Conservation (phyloP, 2,113 vertebrate species). For the Ancistrus triradiatus region DNA sequence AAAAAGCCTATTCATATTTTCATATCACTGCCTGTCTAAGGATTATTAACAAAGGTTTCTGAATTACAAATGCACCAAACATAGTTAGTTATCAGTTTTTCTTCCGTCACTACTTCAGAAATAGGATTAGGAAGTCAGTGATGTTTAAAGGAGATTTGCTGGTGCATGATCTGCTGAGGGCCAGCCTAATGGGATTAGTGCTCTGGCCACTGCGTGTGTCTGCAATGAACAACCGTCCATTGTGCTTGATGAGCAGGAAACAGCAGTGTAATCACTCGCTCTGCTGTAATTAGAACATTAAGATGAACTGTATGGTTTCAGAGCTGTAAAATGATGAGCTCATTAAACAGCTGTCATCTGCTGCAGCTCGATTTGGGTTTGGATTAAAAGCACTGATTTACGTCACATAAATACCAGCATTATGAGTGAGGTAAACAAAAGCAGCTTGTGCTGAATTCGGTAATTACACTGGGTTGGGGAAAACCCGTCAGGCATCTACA, state of each 20-base stretch:
- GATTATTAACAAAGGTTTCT: too few relatives aligned
- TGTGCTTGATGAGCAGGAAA: slow-evolving; percentile 54
- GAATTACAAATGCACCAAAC: not conserved
- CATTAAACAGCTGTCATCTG: slow-evolving; percentile 45
- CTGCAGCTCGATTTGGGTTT: not conserved
- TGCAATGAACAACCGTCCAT: slow-evolving; percentile 38
- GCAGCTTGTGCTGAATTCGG: slow-evolving; percentile 12
- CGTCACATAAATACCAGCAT: not conserved
- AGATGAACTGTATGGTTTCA: slow-evolving; percentile 37
- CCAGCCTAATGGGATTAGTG: slow-evolving; percentile 55
- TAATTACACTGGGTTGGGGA: not conserved
- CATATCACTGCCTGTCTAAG: too few relatives aligned
- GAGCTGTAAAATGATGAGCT: slow-evolving; percentile 25
- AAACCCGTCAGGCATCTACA: not conserved
- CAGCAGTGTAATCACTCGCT: slow-evolving; percentile 49
- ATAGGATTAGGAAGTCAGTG: slow-evolving; percentile 24
- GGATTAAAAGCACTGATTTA: not conserved
- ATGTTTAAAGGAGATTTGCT: slow-evolving; percentile 41
- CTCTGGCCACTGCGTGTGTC: slow-evolving; percentile 34
- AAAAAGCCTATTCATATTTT: too few relatives aligned
- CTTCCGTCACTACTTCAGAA: not conserved
- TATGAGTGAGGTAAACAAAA: slow-evolving; percentile 26
- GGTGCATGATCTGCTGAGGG: slow-evolving; percentile 53
- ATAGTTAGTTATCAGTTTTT: not conserved
- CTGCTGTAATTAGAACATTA: slow-evolving; percentile 45